These are phyloP conservation scores for Cydia amplana DNA, from an alignment of 1,140 invertebrate genomes.

Conservation along the genomic window DNA sequence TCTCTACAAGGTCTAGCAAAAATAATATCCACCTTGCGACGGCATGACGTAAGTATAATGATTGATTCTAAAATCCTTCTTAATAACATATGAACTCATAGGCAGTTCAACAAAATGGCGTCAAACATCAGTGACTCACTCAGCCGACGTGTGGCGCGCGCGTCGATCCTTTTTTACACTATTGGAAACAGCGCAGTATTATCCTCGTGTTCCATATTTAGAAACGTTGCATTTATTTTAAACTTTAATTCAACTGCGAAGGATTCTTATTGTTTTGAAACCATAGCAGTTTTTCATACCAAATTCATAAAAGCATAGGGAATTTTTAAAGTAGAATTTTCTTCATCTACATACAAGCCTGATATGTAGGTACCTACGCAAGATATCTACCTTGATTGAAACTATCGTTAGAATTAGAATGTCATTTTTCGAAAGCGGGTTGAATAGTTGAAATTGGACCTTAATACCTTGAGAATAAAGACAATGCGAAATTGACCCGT, in stretches of 20 bases:
- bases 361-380: neutral
- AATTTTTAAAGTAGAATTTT: neutral
- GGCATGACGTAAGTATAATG: neutral
- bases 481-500: neutral
- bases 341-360: neutral
- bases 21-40: neutral
- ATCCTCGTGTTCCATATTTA: conserved; percentile 8
- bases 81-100: neutral
- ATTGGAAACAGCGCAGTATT: neutral
- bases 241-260: neutral
- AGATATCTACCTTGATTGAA: neutral
- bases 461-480: neutral
- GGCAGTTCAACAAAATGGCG: neutral
- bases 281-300: neutral
- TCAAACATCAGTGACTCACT: neutral
- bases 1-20: neutral
- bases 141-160: neutral
- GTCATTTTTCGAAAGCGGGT: neutral
- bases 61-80: neutral
- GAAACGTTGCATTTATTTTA: conserved; percentile 2
- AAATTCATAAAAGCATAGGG: neutral
- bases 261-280: neutral
- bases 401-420: conserved; percentile 4
- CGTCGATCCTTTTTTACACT: neutral
- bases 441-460: neutral